Evolutionary conservation across 2,113 vertebrate genomes (phyloP).

Genomic region (Orthonyx spaldingii): DNA sequence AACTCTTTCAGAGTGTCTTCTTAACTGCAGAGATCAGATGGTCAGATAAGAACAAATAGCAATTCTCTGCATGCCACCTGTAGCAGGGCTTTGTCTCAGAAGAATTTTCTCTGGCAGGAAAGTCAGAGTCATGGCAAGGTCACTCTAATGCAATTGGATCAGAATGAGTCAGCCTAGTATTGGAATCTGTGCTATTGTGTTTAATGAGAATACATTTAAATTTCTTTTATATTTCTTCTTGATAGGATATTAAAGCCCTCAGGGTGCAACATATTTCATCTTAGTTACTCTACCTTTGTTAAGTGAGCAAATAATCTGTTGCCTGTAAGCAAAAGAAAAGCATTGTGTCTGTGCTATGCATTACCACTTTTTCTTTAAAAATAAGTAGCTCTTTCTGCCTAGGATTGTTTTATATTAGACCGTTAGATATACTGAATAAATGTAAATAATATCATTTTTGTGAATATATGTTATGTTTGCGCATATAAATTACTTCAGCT

Average conservation of each 20-base stretch:
- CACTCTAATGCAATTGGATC: neutral
- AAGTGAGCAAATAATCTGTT: conserved; percentile 67
- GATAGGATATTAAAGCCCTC: neutral
- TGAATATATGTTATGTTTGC: neutral
- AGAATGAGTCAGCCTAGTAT: conserved; percentile 40
- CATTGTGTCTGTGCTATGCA: neutral
- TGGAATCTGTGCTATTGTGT: conserved; percentile 59
- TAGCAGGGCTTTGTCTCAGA: neutral
- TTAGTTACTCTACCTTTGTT: conserved; percentile 60
- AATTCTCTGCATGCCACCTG: neutral
- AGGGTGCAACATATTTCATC: conserved; percentile 41
- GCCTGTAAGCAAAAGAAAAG: conserved; percentile 43
- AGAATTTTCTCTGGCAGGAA: neutral
- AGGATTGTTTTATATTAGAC: neutral
- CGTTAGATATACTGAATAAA: conserved; percentile 42
- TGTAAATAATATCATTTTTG: neutral
- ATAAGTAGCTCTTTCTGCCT: conserved; percentile 7
- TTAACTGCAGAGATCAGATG: neutral
- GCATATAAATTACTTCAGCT: neutral
- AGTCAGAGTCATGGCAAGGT: neutral
- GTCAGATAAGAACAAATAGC: neutral
- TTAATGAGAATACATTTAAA: conserved; percentile 70
- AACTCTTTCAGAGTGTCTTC: neutral
- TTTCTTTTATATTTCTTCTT: conserved; percentile 67
- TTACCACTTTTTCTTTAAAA: neutral